Percentiles rank a stretch among this genome's conserved stretches.
Evolutionary conservation across 2,113 vertebrate species (phyloP).

Genomic region (Chaetops frenatus): DNA sequence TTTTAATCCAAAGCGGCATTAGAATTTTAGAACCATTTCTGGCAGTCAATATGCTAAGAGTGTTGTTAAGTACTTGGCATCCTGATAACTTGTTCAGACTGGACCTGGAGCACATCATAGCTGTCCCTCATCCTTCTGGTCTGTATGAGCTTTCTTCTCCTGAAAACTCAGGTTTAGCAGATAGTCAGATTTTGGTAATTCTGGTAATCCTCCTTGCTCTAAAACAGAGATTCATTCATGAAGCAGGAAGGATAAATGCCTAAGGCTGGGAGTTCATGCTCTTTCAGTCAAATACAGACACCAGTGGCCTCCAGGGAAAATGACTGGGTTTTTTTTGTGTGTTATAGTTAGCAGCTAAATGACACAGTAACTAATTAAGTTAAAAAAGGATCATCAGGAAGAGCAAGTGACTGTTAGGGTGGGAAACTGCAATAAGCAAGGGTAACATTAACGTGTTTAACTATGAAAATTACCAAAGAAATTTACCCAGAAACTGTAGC

Average conservation of each 20-base stretch:
- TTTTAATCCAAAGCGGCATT: not conserved
- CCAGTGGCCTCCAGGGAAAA: not conserved
- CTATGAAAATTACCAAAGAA: conserved; percentile 30
- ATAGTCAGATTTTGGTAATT: not conserved
- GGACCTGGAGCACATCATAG: not conserved
- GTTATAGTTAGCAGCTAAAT: not conserved
- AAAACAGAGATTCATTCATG: not conserved
- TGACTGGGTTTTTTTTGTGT: not conserved
- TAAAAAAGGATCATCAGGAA: not conserved
- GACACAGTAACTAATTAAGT: conserved; percentile 11
- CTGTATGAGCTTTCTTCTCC: not conserved
- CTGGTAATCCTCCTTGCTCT: not conserved
- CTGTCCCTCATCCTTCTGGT: not conserved
- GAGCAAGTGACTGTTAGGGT: not conserved
- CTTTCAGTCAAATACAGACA: not conserved
- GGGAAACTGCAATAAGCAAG: not conserved
- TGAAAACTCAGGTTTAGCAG: not conserved
- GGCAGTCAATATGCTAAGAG: not conserved
- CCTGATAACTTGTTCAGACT: not conserved
- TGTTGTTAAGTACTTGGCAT: not conserved
- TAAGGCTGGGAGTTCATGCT: not conserved
- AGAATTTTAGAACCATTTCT: not conserved
- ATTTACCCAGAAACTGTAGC: conserved; percentile 30
- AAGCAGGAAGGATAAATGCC: not conserved
- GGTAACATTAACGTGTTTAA: not conserved